Evolutionary conservation across 2,888 invertebrate species (phyloP), one percentile per base, ranked within the genome.

Genomic region (Trissolcus japonicus): DNA sequence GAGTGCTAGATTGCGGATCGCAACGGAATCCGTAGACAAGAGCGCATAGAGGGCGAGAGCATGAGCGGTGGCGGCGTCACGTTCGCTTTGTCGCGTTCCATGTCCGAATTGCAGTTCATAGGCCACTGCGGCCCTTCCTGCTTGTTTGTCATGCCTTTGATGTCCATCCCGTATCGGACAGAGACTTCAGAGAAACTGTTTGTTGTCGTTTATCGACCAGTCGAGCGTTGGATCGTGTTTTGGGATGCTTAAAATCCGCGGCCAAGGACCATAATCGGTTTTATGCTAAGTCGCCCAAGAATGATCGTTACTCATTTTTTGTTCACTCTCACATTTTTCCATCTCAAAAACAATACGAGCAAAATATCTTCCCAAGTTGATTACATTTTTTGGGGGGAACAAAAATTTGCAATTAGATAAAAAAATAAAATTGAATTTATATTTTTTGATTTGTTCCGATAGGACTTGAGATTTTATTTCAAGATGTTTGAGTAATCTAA

Each of bases 101-200:
- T 86, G 86, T 87, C 86, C 86, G 85, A 87, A 87, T 87, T 86
- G 86, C 86, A 85, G 84, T 84, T 84, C 83, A 83, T 85, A 84
- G 82, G 73, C 72, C 62, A 74, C 50, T 80, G 82, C 79, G 82
- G 82, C 81, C 82, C 83, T 82, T 82, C 82, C 83, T 78, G 86
- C 86, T 84, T 86, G 86, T 87, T 86, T 86, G 85, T 81, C 83
- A 84, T 85, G 85, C 86, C 87, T 87, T 87, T 87, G 87, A 87
- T 87, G 87, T 87, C 86, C 84, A 80, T 76, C 80, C 81, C 80
- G 68, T 81, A 81, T 79, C 67, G 71, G 77, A 75, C 69, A 76
- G 73, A 69, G 84, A 85, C 86, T 86, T 84, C 84, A 83, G 82
- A 85, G 85, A 79, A 82, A 78, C 80, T 57, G 57, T 76, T 21